Evolutionary conservation across 1,140 invertebrate species (phyloP), one percentile per base, ranked within the genome.

Genomic region (Nylanderia fulva): DNA sequence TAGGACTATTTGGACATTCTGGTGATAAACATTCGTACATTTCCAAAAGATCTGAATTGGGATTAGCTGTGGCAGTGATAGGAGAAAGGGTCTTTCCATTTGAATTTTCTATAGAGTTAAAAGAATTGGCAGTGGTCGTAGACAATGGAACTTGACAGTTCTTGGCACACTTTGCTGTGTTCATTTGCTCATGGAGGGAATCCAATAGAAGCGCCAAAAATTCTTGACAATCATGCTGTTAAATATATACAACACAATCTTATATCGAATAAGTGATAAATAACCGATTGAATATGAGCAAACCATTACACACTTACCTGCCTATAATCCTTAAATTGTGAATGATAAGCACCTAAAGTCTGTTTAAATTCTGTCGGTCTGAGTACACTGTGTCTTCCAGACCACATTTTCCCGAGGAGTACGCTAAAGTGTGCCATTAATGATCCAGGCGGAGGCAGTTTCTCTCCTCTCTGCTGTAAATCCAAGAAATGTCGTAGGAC

Each of bases 221-320:
- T 90, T 97, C 97, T 94, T 97, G 97, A 94, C 96, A 97, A 91
- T 97, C 97, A 90, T 97, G 96, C 96, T 97, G 91, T 45, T 75
- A 33, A 68, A 69, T 24, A 54, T 60, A 90, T 58, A 74, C 18
- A 27, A 68, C 68, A 27, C 9, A 24, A 29, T 72, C 5, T 54
- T 7, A 48, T 33, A 71, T 0, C 2, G 27, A 13, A 15, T 27
- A 64, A 33, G 11, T 33, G 9, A 56, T 27, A 13, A 61, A 21
- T 4, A n/a, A 24, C 27, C 13, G 4, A 39, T 68, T 2, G 18
- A 7, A 54, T 15, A 21, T 61, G n/a, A n/a, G 29, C 33, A 45
- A 58, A 61, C 3, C 75, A 60, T 66, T 39, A 24, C 21, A 39
- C 9, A 71, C 66, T 90, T 92, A 96, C 96, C 93, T 96, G 96